phyloP scores from a whole-genome alignment of 2,113 vertebrate genomes.

The Amblyopsis rosae region DNA sequence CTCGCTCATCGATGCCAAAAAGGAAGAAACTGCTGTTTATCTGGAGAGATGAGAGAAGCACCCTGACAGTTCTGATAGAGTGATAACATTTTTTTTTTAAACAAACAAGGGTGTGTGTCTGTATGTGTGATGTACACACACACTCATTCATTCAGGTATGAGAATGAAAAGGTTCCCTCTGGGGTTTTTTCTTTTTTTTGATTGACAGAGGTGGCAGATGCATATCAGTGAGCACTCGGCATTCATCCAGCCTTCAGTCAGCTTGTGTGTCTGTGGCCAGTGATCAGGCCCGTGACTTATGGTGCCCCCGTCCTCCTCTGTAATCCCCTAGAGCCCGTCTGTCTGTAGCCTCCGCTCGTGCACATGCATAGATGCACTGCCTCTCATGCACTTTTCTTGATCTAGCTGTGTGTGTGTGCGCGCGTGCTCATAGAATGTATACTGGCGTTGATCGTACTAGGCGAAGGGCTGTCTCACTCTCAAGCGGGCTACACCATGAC shows the following conservation, averaged over 20 bases:
- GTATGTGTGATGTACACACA: conserved; percentile 25
- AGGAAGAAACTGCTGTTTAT: not conserved
- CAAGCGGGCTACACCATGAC: conserved; percentile 1
- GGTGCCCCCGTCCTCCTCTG: conserved; percentile 64
- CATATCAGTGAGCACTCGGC: conserved; percentile 70
- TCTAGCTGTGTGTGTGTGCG: not conserved
- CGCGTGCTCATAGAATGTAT: not conserved
- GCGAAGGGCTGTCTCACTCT: conserved; percentile 1
- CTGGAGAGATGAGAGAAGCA: conserved; percentile 5
- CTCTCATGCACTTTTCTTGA: no score
- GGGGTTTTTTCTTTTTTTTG: conserved; percentile 63
- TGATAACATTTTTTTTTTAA: conserved; percentile 27
- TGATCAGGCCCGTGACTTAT: conserved; percentile 68
- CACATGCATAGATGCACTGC: conserved; percentile 17
- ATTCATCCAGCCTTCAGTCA: conserved; percentile 48
- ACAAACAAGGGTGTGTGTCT: conserved; percentile 7
- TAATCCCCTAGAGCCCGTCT: conserved; percentile 75
- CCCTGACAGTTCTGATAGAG: not conserved
- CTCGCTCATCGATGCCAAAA: not conserved
- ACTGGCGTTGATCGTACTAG: conserved; percentile 3
- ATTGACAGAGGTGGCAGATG: conserved; percentile 64
- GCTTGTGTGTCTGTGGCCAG: conserved; percentile 65
- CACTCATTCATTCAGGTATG: conserved; percentile 36
- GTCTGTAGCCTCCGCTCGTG: conserved; percentile 70
- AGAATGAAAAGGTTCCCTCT: conserved; percentile 36